Percentiles rank a stretch among this genome's conserved stretches.
Conservation (phyloP, 2,797 vertebrate species). For the Allobates femoralis region DNA sequence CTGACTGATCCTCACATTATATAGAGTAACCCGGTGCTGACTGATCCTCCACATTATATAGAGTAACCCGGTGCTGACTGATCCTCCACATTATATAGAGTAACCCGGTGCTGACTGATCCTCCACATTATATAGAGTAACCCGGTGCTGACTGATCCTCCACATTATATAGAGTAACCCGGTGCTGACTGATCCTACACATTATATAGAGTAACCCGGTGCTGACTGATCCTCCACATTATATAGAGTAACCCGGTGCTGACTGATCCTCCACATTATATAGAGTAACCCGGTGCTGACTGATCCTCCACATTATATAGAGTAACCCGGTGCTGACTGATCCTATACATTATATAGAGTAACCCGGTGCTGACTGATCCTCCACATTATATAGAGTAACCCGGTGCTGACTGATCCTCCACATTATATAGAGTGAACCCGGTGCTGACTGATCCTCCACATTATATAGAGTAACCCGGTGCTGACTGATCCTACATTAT, state of each 20-base stretch:
- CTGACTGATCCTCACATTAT: background rate
- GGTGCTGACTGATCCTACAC: background rate
- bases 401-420: background rate
- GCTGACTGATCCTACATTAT: background rate
- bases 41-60: background rate
- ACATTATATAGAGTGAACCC: too few species aligned
- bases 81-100: background rate
- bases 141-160: background rate
- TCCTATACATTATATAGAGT: background rate
- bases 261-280: background rate
- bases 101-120: background rate
- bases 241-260: background rate
- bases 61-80: background rate
- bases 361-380: background rate
- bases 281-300: too few species aligned
- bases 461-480: background rate
- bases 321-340: background rate
- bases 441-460: background rate
- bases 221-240: background rate
- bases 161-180: background rate
- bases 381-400: background rate
- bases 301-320: background rate
- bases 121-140: background rate
- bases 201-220: background rate
- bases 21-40: too few species aligned